Base-by-base conservation (phyloP, 1,140 invertebrate genomes). In the Aethina tumida region DNA sequence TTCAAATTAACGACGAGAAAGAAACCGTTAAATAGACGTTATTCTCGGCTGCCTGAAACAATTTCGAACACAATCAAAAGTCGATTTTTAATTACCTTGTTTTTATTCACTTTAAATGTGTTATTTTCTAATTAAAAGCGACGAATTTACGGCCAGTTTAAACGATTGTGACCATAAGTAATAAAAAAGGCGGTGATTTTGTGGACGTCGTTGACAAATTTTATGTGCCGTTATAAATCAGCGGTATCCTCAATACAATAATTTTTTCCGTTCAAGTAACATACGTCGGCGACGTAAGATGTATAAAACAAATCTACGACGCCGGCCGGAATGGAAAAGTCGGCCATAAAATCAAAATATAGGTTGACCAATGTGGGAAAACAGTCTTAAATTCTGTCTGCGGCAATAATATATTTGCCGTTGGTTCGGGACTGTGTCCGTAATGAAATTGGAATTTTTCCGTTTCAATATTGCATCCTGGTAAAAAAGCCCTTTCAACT, bases 291-390 rank as follows among this genome's bases (percentile, higher is more conserved):
- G 34, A 36, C 34, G 24, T 36, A 36, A 36, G 39, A 20, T 29
- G 41, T 35, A 35, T 31, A 43, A 38, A 38, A 35, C 15, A 38
- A 38, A 31, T 27, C 41, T 25, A 36, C 29, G n/a, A n/a, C 18
- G 7, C 29, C 34, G 27, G 5, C 22, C 28, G 16, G 34, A 43
- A 43, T 49, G 31, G 45, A 47, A 43, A 50, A 43, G 48, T 44
- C 51, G 39, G 41, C 49, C 35, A 53, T 56, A 52, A 56, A 56
- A 47, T 52, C 51, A 47, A 55, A 55, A 55, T 55, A 53, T 55
- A 47, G 51, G 46, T 49, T 46, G 44, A 47, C 49, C 47, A 54
- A 52, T 45, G 47, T 52, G 47, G 44, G 39, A 49, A 50, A 50
- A 45, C 45, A 34, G 39, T 43, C 47, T 45, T 51, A 49, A 51